Evolutionary conservation across 2,888 invertebrate species (phyloP).

Genomic region (Molorchus minor): DNA sequence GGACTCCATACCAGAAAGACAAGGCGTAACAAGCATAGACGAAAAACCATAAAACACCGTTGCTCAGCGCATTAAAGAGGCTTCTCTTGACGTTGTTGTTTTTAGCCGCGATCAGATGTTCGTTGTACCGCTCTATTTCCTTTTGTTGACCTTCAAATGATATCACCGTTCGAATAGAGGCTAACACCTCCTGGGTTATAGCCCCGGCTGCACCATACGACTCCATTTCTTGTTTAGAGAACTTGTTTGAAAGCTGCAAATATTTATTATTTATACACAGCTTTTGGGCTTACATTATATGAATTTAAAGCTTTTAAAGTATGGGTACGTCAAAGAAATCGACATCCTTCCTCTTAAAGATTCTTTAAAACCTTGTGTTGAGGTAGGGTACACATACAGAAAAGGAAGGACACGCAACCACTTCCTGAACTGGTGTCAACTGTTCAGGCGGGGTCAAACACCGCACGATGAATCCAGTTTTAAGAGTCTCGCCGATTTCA

Average conservation of each 20-base stretch:
- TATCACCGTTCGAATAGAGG: conserved; percentile 78
- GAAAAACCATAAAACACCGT: conserved; percentile 79
- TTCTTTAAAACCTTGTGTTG: too few relatives aligned
- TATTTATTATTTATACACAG: not conserved
- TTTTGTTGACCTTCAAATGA: conserved; percentile 81
- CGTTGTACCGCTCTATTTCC: conserved; percentile 74
- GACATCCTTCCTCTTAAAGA: too few relatives aligned
- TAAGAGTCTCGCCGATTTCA: too few relatives aligned
- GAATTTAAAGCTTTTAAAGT: too few relatives aligned
- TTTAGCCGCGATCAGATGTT: conserved; percentile 70
- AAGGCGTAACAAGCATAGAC: conserved; percentile 81
- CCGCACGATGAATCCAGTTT: too few relatives aligned
- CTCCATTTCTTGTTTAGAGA: conserved; percentile 73
- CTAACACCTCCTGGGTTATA: conserved; percentile 81
- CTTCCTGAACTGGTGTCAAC: too few relatives aligned
- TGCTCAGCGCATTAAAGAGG: conserved; percentile 74
- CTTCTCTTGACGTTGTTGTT: conserved; percentile 76
- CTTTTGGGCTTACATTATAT: too few relatives aligned
- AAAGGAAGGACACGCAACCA: too few relatives aligned
- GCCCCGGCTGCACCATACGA: conserved; percentile 80
- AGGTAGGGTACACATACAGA: too few relatives aligned
- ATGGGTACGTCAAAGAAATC: too few relatives aligned
- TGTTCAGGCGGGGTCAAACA: too few relatives aligned
- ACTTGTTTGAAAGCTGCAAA: conserved; percentile 68
- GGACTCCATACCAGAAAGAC: conserved; percentile 86